These are phyloP conservation scores for Vanessa cardui DNA, from an alignment of 2,888 invertebrate genomes.

Conservation along the genomic window DNA sequence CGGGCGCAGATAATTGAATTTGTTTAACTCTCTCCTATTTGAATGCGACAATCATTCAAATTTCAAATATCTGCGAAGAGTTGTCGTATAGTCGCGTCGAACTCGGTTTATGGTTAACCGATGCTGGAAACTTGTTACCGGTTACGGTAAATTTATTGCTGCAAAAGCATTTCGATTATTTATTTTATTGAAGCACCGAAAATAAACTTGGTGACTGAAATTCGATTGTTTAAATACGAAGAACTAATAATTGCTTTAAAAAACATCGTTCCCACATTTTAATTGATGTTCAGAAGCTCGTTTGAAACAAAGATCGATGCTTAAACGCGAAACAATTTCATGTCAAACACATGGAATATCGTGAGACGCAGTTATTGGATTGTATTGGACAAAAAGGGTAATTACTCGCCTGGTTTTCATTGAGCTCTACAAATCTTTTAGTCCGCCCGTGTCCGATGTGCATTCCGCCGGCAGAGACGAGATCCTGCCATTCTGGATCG, in stretches of 20 bases:
- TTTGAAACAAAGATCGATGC: constrained; percentile 1
- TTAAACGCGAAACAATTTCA: not conserved
- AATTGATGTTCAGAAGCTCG: not conserved
- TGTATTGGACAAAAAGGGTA: constrained; percentile 1
- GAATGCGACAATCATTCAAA: constrained; percentile 40
- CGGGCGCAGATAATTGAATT: constrained; percentile 38
- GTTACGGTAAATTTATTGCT: not conserved
- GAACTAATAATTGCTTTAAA: not conserved
- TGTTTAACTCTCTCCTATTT: constrained; percentile 40
- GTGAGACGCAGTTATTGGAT: not conserved
- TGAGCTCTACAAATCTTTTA: constrained; percentile 66
- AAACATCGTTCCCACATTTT: not conserved
- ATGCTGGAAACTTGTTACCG: not conserved
- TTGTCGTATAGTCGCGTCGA: not conserved
- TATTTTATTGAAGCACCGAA: not conserved
- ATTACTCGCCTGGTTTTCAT: constrained; percentile 56
- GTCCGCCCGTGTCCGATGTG: constrained; percentile 62
- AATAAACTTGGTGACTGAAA: not conserved
- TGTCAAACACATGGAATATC: not conserved
- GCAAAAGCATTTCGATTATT: not conserved
- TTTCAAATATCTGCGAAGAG: constrained; percentile 23
- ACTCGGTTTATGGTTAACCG: constrained; percentile 5
- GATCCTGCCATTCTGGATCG: constrained; percentile 61
- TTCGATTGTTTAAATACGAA: constrained; percentile 1
- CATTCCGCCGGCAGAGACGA: constrained; percentile 58